These are phyloP conservation scores for Sycophila sp. DNA, from an alignment of 1,140 invertebrate genomes.

Conservation along the genomic window DNA sequence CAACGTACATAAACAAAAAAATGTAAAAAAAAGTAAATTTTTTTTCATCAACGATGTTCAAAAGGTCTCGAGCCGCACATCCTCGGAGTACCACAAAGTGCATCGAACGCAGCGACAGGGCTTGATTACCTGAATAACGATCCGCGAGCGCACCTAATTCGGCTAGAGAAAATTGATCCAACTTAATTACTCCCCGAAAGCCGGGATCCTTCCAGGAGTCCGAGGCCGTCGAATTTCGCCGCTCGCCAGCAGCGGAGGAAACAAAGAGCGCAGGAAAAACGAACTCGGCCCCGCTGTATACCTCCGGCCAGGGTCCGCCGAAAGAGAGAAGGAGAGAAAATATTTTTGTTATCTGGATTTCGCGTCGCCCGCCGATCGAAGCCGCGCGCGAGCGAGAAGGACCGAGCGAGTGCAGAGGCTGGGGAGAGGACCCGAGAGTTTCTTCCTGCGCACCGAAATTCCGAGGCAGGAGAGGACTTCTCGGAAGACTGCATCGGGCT, in stretches of 20 bases:
- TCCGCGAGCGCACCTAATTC: constrained; percentile 18
- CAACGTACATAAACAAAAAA: too few relatives aligned
- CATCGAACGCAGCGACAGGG: neutral
- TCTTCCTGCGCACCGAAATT: constrained; percentile 30
- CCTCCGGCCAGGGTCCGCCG: neutral
- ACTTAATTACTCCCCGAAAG: constrained; percentile 32
- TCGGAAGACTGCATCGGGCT: constrained; percentile 14
- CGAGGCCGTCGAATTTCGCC: neutral
- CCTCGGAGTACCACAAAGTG: too few relatives aligned
- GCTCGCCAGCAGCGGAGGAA: neutral
- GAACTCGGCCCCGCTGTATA: neutral
- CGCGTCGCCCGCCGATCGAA: neutral
- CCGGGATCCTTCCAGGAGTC: constrained; percentile 10
- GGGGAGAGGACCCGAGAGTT: neutral
- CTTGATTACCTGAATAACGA: constrained; percentile 22
- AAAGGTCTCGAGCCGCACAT: too few relatives aligned
- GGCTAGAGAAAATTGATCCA: constrained; percentile 35
- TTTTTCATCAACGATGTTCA: too few relatives aligned
- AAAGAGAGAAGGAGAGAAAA: constrained; percentile 12
- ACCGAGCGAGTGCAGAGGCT: neutral
- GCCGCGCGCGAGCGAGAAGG: neutral
- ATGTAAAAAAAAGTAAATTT: too few relatives aligned
- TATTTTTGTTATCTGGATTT: constrained; percentile 38
- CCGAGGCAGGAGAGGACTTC: constrained; percentile 25
- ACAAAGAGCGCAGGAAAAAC: constrained; percentile 9